Conservation (phyloP, 2,113 vertebrate genomes). For the Takifugu flavidus region DNA sequence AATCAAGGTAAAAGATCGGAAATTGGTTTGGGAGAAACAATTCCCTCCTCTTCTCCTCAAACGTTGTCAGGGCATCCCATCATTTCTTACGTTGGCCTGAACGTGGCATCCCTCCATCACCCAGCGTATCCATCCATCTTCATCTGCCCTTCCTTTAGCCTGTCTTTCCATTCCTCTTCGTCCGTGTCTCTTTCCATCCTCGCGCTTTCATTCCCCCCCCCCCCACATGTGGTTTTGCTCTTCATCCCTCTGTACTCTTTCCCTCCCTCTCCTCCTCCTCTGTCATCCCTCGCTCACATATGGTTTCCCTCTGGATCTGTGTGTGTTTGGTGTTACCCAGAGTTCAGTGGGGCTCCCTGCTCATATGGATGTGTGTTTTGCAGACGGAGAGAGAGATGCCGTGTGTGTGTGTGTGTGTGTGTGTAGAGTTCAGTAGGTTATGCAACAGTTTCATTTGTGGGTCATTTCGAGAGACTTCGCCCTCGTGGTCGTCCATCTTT, state of each 20-base stretch:
- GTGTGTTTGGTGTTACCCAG: constrained; percentile 68
- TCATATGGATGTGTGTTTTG: constrained; percentile 14
- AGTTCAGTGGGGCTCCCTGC: constrained; percentile 69
- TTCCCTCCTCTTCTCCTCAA: too few relatives aligned
- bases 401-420: constrained; percentile 14
- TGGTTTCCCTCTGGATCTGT: constrained; percentile 63
- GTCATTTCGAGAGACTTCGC: constrained; percentile 8
- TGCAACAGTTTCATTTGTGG: constrained; percentile 52
- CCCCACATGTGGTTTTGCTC: constrained; percentile 67
- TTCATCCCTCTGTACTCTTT: constrained; percentile 42
- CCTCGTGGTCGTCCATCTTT: neutral
- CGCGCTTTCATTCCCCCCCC: constrained; percentile 29
- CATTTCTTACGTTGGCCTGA: neutral
- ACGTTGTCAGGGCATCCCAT: too few relatives aligned
- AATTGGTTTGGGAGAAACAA: too few relatives aligned
- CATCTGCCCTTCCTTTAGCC: constrained; percentile 34
- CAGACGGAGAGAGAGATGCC: constrained; percentile 26
- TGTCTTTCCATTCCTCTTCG: constrained; percentile 16
- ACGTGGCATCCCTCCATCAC: neutral
- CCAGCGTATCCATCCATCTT: constrained; percentile 36
- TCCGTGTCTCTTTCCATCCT: constrained; percentile 40
- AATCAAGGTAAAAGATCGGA: constrained; percentile 6
- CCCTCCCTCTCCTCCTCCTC: constrained; percentile 32
- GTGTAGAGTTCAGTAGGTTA: constrained; percentile 55
- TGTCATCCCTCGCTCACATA: constrained; percentile 65